Percentiles rank a stretch among this genome's conserved stretches.
Evolutionary conservation across 2,113 vertebrate genomes (phyloP).

Genomic region (Anoplopoma fimbria): DNA sequence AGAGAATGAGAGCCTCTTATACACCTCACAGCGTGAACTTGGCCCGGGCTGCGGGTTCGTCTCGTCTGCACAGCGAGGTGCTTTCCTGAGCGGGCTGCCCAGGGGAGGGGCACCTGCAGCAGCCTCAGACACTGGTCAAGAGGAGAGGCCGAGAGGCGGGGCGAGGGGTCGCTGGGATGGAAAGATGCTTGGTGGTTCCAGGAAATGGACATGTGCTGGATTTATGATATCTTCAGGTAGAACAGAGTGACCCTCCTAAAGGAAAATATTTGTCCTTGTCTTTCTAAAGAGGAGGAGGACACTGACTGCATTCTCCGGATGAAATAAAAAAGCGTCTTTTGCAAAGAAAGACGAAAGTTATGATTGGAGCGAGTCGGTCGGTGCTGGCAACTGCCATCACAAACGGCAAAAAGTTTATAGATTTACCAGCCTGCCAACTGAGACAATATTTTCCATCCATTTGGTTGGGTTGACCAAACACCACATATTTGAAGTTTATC

Average conservation of each 20-base stretch:
- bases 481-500: constrained; percentile 81
- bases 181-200: constrained; percentile 83
- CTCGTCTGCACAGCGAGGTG: constrained; percentile 84
- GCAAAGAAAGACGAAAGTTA: constrained; percentile 70
- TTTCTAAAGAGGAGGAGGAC: constrained; percentile 46
- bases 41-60: constrained; percentile 82
- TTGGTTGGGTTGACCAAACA: constrained; percentile 77
- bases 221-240: constrained; percentile 84
- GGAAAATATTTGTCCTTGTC: constrained; percentile 66
- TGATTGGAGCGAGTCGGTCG: constrained; percentile 74
- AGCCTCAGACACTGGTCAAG: constrained; percentile 79
- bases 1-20: constrained; percentile 86
- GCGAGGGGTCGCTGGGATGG: constrained; percentile 68
- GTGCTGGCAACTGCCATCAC: constrained; percentile 73
- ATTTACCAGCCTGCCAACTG: constrained; percentile 71
- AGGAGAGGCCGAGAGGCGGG: constrained; percentile 63
- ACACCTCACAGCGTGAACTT: constrained; percentile 82
- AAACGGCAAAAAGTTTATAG: constrained; percentile 78
- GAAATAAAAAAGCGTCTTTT: constrained; percentile 69
- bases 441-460: constrained; percentile 83
- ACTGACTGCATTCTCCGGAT: constrained; percentile 40
- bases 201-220: constrained; percentile 81
- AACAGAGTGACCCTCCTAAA: constrained; percentile 62
- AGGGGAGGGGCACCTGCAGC: constrained; percentile 88
- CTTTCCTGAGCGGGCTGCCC: constrained; percentile 86